These are phyloP conservation scores for Homalodisca vitripennis DNA, from an alignment of 1,140 invertebrate genomes.

Conservation along the genomic window DNA sequence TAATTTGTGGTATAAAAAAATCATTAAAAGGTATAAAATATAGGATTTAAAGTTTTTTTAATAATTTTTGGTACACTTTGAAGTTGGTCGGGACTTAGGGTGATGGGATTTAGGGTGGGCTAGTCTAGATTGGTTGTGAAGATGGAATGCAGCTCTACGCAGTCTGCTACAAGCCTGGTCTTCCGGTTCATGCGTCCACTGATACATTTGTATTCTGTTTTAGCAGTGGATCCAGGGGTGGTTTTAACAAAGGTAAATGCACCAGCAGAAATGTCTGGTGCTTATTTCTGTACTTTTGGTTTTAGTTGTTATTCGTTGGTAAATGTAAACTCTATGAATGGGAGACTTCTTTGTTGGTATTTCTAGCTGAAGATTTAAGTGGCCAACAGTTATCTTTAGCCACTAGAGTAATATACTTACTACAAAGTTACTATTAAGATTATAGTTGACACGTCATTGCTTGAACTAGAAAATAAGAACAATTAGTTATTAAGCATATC, in stretches of 20 bases:
- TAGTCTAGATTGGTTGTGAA: background rate
- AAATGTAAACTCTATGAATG: background rate
- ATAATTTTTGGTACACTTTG: background rate
- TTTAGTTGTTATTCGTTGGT: slow-evolving; percentile 23
- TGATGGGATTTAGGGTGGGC: background rate
- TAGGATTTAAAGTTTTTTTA: background rate
- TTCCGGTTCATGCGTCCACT: background rate
- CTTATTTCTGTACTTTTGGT: slow-evolving; percentile 32
- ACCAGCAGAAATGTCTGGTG: slow-evolving; percentile 31
- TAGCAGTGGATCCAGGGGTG: slow-evolving; percentile 41
- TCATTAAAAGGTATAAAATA: too few relatives aligned
- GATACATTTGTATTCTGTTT: slow-evolving; percentile 39
- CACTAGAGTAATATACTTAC: too few relatives aligned
- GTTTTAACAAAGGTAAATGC: slow-evolving; percentile 43
- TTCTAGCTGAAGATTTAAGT: too few relatives aligned
- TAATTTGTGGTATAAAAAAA: too few relatives aligned
- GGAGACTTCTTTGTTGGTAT: slow-evolving; percentile 25
- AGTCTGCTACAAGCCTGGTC: background rate
- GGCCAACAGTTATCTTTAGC: too few relatives aligned
- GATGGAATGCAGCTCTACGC: background rate
- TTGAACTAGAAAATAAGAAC: too few relatives aligned
- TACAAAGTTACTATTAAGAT: too few relatives aligned
- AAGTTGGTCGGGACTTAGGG: background rate
- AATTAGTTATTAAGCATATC: too few relatives aligned
- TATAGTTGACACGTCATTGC: too few relatives aligned